phyloP scores from a whole-genome alignment of 2,113 vertebrate species.

The Excalfactoria chinensis region DNA sequence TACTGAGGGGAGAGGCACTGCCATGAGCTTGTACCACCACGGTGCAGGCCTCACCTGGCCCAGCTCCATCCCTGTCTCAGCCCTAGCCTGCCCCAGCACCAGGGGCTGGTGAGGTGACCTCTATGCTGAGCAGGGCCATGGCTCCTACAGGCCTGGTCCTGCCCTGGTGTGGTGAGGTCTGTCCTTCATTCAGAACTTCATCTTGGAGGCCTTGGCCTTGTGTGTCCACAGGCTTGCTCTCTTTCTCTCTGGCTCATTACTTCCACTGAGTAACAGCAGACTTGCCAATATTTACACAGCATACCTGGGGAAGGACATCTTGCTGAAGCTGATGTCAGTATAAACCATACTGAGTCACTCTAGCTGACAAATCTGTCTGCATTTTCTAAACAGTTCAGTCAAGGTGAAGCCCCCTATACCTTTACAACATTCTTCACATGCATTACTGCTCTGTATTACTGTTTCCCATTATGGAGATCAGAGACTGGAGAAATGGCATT shows the following conservation, averaged over 20 bases:
- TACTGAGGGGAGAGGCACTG: background rate
- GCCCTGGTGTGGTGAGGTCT: background rate
- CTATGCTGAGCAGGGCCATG: accelerated
- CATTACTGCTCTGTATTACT: background rate
- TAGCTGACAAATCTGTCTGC: background rate
- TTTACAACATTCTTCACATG: background rate
- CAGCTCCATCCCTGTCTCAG: background rate
- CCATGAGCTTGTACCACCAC: background rate
- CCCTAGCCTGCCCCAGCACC: background rate
- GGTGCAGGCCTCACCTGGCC: background rate
- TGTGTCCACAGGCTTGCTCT: background rate
- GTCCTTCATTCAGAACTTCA: background rate
- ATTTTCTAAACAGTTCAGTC: background rate
- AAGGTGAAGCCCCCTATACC: background rate
- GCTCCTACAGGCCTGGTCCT: background rate
- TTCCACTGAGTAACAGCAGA: background rate
- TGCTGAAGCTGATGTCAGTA: background rate
- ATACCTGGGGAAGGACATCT: background rate
- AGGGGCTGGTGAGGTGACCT: background rate
- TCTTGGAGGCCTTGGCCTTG: background rate
- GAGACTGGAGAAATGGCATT: background rate
- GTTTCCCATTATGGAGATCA: background rate
- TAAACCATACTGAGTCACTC: background rate
- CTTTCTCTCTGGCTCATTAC: background rate
- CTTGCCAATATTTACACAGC: constrained; percentile 30